A percentile compares a stretch with the other conserved stretches of the same genome.
These are phyloP conservation scores for Danio choprae DNA, from an alignment of 2,797 vertebrate species.

Conservation along the genomic window DNA sequence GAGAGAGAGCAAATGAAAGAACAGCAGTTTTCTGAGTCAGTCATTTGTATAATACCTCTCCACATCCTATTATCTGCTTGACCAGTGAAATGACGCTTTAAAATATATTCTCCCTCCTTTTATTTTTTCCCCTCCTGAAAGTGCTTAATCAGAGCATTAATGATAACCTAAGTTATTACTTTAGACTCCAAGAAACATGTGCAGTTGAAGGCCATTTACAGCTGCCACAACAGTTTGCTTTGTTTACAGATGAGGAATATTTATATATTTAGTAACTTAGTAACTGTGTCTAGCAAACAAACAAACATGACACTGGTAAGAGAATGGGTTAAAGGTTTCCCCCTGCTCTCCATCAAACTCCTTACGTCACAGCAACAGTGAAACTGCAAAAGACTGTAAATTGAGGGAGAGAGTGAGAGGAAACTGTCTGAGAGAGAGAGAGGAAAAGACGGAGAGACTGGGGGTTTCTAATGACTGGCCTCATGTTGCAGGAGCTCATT, in stretches of 20 bases:
- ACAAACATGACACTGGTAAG: slow-evolving; percentile 25
- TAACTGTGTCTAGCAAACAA: slow-evolving; percentile 27
- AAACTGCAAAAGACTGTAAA: slow-evolving; percentile 35
- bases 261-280: slow-evolving; percentile 11
- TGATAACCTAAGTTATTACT: not conserved
- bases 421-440: slow-evolving; percentile 6
- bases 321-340: slow-evolving; percentile 54
- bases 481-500: slow-evolving; percentile 46
- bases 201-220: not conserved
- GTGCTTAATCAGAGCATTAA: not conserved
- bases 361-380: slow-evolving; percentile 53
- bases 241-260: slow-evolving; percentile 16
- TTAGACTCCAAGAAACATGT: not conserved
- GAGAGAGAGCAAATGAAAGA: not conserved
- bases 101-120: not conserved
- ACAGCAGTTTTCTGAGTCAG: not conserved
- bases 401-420: slow-evolving; percentile 19
- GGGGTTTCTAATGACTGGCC: slow-evolving; percentile 17
- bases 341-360: slow-evolving; percentile 38
- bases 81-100: not conserved
- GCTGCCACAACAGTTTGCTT: not conserved
- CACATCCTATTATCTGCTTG: not conserved
- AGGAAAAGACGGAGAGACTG: slow-evolving; percentile 18
- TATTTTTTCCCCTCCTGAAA: not conserved
- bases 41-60: not conserved